These are phyloP conservation scores for Hyperoodon ampullatus DNA, from an alignment of 2,113 vertebrate species.

Conservation along the genomic window DNA sequence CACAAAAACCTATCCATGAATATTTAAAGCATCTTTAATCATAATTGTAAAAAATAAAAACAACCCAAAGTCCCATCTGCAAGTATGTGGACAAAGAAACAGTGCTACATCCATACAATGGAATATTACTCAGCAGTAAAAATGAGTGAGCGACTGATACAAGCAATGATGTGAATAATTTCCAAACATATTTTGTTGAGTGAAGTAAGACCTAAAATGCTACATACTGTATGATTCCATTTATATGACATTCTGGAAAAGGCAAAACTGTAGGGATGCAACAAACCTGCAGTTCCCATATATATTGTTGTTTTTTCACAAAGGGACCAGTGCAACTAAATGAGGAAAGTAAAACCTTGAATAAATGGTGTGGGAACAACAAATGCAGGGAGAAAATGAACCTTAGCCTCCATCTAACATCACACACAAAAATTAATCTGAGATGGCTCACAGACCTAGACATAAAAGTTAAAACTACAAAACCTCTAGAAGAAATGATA, in stretches of 20 bases:
- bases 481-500: conserved; percentile 16
- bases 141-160: background rate
- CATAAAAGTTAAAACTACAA: conserved; percentile 30
- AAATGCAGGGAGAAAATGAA: background rate
- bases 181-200: background rate
- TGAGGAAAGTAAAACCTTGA: background rate
- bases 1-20: conserved; percentile 17
- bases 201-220: background rate
- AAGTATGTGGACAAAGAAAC: conserved; percentile 21
- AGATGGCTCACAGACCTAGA: background rate
- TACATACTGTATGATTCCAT: background rate
- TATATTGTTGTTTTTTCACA: background rate
- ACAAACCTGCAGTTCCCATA: background rate
- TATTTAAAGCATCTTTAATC: conserved; percentile 10
- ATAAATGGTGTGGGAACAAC: background rate
- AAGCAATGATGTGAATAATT: background rate
- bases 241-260: background rate
- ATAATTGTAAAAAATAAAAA: background rate
- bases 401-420: background rate
- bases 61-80: background rate
- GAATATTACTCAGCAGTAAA: background rate
- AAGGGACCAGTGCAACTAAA: background rate
- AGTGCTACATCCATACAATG: background rate
- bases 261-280: background rate
- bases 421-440: background rate